These are phyloP conservation scores for Eciton burchellii DNA, from an alignment of 1,140 invertebrate genomes.

Conservation along the genomic window DNA sequence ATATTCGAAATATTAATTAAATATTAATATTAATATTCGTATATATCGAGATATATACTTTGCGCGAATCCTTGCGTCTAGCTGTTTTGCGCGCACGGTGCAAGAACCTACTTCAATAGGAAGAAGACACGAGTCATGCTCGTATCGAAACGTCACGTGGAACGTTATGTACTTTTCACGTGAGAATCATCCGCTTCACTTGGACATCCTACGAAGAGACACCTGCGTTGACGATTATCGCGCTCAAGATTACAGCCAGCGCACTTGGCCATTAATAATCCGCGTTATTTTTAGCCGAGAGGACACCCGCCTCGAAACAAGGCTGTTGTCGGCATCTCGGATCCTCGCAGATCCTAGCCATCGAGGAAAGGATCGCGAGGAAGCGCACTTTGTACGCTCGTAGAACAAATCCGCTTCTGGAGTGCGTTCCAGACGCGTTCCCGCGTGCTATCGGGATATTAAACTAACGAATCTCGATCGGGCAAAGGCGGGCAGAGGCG, in stretches of 20 bases:
- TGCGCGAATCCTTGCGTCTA: background rate
- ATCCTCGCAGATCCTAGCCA: slow-evolving; percentile 13
- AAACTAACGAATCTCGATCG: too few relatives aligned
- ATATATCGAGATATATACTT: too few relatives aligned
- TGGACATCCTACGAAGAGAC: background rate
- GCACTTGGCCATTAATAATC: slow-evolving; percentile 43
- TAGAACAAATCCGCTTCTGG: slow-evolving; percentile 25
- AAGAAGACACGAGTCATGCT: background rate
- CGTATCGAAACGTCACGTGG: slow-evolving; percentile 41
- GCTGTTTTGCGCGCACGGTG: background rate
- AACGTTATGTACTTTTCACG: slow-evolving; percentile 4
- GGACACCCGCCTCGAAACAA: slow-evolving; percentile 38
- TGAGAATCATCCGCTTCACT: background rate
- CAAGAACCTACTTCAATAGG: background rate
- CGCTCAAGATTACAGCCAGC: slow-evolving; percentile 24
- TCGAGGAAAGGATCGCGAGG: slow-evolving; percentile 19
- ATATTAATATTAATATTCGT: too few relatives aligned
- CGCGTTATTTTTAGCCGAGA: slow-evolving; percentile 44
- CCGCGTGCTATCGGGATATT: too few relatives aligned
- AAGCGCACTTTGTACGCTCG: slow-evolving; percentile 29
- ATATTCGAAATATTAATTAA: too few relatives aligned
- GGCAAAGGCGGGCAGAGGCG: too few relatives aligned
- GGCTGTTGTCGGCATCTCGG: background rate
- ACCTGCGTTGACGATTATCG: slow-evolving; percentile 28
- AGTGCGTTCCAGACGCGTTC: too few relatives aligned